These are phyloP conservation scores for Rattus rattus DNA, from an alignment of 2,113 vertebrate species.

Conservation along the genomic window DNA sequence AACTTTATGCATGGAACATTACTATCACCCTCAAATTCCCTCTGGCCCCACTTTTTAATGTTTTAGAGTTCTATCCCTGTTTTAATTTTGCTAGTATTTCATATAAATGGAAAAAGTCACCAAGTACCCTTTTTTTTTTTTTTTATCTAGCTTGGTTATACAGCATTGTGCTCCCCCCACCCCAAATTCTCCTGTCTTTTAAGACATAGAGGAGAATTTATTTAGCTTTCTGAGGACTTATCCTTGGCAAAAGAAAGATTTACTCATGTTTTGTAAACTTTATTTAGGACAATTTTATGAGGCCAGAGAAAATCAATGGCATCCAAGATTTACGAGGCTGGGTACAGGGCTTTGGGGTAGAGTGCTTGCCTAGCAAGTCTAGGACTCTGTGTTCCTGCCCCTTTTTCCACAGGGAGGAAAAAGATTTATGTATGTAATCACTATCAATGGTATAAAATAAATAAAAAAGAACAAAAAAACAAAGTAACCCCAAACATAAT, in stretches of 20 bases:
- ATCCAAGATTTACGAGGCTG: background rate
- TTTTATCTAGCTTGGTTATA: background rate
- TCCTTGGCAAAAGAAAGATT: background rate
- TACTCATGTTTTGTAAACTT: constrained; percentile 39
- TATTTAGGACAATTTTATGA: constrained; percentile 41
- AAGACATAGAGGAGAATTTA: constrained; percentile 22
- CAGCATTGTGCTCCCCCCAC: background rate
- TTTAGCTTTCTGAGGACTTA: constrained; percentile 3
- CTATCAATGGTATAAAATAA: constrained; percentile 24
- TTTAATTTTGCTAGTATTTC: background rate
- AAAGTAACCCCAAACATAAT: background rate
- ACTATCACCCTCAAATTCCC: background rate
- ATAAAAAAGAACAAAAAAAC: constrained; percentile 7
- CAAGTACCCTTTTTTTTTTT: constrained; percentile 1
- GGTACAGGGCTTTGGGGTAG: background rate
- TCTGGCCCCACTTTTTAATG: background rate
- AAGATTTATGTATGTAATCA: background rate
- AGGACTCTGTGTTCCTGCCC: background rate
- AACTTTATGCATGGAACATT: background rate
- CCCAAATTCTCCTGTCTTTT: background rate
- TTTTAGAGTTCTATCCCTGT: constrained; percentile 28
- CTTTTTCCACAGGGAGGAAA: background rate
- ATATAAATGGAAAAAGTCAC: constrained; percentile 41
- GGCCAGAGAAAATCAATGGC: constrained; percentile 48
- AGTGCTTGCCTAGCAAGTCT: background rate